phyloP scores from a whole-genome alignment of 1,140 invertebrate genomes.

The Bombus vancouverensis region DNA sequence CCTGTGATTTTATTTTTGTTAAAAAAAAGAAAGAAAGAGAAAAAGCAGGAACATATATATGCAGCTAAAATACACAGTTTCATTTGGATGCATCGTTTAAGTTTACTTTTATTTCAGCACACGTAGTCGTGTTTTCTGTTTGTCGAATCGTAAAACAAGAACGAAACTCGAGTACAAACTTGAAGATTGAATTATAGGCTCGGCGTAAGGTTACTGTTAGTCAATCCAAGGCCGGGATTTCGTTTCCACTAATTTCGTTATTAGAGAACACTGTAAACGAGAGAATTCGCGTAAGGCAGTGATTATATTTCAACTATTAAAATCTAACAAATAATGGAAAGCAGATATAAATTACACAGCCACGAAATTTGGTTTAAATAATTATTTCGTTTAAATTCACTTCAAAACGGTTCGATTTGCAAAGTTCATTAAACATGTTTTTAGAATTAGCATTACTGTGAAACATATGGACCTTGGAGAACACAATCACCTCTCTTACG shows the following conservation, averaged over 20 bases:
- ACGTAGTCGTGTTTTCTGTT: neutral
- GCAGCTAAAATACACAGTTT: neutral
- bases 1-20: neutral
- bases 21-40: too few species aligned
- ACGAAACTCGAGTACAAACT: constrained; percentile 52
- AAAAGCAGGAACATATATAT: neutral
- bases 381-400: neutral
- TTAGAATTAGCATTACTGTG: neutral
- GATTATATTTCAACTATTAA: neutral
- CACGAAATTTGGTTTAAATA: neutral
- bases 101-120: neutral
- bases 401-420: neutral
- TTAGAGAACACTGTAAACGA: too few species aligned
- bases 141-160: constrained; percentile 28
- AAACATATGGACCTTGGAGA: constrained; percentile 27
- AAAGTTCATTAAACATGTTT: neutral
- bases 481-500: constrained; percentile 37
- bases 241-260: neutral
- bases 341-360: neutral
- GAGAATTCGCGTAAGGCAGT: too few species aligned
- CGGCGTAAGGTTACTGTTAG: constrained; percentile 49
- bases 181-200: constrained; percentile 67
- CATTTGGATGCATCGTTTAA: neutral
- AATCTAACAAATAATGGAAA: neutral
- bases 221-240: constrained; percentile 64